Evolutionary conservation across 2,113 vertebrate species (phyloP).

Genomic region (Xenotilapia flavipinnis): DNA sequence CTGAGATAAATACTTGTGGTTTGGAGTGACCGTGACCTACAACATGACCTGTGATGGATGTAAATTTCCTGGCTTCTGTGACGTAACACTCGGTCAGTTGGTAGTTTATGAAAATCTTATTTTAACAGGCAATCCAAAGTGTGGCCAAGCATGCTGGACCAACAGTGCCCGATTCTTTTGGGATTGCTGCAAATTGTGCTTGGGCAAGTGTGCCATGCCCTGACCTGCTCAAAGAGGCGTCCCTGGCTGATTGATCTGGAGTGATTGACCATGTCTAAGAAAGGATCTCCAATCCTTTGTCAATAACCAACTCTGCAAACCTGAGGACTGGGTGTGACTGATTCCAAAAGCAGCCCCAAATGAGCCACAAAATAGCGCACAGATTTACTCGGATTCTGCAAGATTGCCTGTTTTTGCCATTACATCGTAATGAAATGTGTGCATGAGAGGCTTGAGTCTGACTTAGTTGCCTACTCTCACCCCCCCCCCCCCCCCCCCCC

Average conservation of each 20-base stretch:
- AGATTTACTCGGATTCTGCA: neutral
- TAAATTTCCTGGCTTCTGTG: neutral
- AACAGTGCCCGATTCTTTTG: neutral
- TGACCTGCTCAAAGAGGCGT: neutral
- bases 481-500: too few species aligned
- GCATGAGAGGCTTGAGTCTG: neutral
- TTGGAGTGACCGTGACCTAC: neutral
- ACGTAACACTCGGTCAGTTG: neutral
- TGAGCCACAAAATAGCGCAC: neutral
- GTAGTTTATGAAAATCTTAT: neutral
- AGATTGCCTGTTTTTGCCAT: neutral
- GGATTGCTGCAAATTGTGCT: neutral
- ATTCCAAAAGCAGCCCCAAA: neutral
- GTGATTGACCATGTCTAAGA: neutral
- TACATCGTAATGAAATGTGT: neutral
- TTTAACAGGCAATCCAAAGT: neutral
- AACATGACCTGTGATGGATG: neutral
- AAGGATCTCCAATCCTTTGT: neutral
- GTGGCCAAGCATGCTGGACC: neutral
- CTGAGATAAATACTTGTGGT: neutral
- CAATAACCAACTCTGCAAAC: neutral
- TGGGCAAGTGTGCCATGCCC: neutral
- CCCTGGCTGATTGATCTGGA: neutral
- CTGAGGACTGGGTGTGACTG: neutral
- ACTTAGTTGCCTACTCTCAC: neutral